Base-by-base conservation (phyloP, 2,797 vertebrate species). In the Buphagus erythrorhynchus region DNA sequence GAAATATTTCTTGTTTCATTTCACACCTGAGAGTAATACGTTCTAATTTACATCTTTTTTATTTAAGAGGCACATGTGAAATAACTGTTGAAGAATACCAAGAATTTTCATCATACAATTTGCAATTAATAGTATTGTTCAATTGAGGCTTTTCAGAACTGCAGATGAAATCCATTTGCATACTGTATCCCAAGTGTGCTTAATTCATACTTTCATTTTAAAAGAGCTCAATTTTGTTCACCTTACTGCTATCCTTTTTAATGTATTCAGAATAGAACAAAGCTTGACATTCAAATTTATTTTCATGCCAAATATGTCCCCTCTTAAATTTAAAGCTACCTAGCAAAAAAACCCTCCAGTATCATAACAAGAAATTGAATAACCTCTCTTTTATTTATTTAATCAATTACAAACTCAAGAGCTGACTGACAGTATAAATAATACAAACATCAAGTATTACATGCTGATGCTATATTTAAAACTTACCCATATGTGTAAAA, bases 111-210 rank as follows among this genome's bases (percentile, higher is more conserved):
- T 86, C 63, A 43, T 79, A 95, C 81, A 86, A 94, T 95, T 84
- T 94, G 85, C 85, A 91, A 95, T 81, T 92, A 93, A 96, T 89
- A 95, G 87, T 88, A 95, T 42, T 83, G 68, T 93, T 67, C 94
- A 93, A 61, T 8, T 40, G 59, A 95, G 76, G 93, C 69, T 95
- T 96, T 94, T 90, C 79, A 96, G 90, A 83, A 84, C 74, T 94
- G 86, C 82, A 97, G 89, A 95, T 89, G 36, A 96, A 94, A 95
- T 65, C 33, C 35, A 96, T 95, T 96, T 95, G 95, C 91, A 97
- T 94, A 93, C 71, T 71, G 93, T 61, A 94, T 95, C 92, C 91
- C 94, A 92, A 96, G 45, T 73, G 83, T 95, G 93, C 89, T 95
- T 96, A 97, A 95, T 91, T 95, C 51, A 95, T 81, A 91, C 85